Conservation (phyloP, 1,140 invertebrate species). For the Aleiodes sp. region DNA sequence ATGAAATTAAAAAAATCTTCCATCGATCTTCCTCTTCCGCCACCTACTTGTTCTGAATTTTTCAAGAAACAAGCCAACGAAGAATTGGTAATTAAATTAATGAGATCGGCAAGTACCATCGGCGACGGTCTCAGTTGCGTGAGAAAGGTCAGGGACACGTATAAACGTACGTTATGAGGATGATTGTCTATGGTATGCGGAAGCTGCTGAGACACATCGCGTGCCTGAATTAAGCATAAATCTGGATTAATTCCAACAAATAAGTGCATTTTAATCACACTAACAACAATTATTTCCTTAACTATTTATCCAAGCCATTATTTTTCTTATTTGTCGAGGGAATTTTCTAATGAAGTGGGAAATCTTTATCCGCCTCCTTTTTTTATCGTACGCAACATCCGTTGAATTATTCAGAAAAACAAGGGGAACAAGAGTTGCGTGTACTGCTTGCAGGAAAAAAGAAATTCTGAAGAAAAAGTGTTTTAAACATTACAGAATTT, state of each 20-base stretch:
- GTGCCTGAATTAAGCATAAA: not conserved
- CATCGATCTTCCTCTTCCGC: not conserved
- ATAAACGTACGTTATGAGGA: not conserved
- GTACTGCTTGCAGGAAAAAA: no score
- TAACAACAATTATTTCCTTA: not conserved
- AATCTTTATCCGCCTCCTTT: not conserved
- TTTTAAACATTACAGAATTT: no score
- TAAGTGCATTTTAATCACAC: not conserved
- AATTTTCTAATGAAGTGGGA: not conserved
- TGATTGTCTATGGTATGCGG: conserved; percentile 1
- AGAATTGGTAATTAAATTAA: conserved; percentile 19
- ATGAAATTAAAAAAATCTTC: no score
- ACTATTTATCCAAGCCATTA: not conserved
- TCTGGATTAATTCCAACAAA: not conserved
- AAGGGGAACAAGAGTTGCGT: no score
- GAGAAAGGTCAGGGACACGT: conserved; percentile 6
- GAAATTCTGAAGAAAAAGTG: no score
- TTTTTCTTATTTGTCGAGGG: not conserved
- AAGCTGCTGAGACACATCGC: not conserved
- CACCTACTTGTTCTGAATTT: not conserved
- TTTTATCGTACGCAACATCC: no score
- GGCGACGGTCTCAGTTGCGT: not conserved
- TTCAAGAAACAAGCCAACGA: conserved; percentile 13
- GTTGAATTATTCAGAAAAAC: no score
- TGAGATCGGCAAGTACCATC: not conserved